A percentile compares a stretch with the other conserved stretches of the same genome.
phyloP scores from a whole-genome alignment of 2,113 vertebrate species.

The Rana temporaria region DNA sequence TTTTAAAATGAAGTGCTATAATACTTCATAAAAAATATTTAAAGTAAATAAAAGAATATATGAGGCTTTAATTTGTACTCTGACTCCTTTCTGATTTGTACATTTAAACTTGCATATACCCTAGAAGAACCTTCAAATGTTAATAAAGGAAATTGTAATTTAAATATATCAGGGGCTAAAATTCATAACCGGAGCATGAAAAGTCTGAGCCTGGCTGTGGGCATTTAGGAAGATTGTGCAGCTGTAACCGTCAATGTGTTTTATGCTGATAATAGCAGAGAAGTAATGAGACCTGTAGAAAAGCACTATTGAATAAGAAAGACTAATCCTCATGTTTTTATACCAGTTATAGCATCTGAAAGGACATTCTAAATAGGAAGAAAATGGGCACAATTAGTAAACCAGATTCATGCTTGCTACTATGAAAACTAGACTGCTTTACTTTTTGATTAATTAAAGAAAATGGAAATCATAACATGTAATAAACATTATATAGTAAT shows the following conservation, averaged over 20 bases:
- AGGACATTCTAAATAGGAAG: conserved; percentile 34
- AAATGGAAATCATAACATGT: neutral
- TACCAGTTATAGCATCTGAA: conserved; percentile 29
- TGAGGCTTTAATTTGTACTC: too few species aligned
- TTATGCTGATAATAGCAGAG: conserved; percentile 49
- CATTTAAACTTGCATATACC: neutral
- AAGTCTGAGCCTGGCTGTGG: conserved; percentile 6
- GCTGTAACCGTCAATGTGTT: conserved; percentile 50
- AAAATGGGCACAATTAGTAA: conserved; percentile 36
- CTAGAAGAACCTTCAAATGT: conserved; percentile 21
- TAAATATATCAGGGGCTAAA: conserved; percentile 37
- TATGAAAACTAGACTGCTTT: conserved; percentile 2
- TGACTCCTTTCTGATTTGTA: too few species aligned
- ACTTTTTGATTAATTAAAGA: neutral
- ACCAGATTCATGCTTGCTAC: neutral
- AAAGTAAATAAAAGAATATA: too few species aligned
- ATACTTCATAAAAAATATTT: too few species aligned
- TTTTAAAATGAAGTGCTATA: too few species aligned
- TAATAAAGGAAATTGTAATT: conserved; percentile 35
- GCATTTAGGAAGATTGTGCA: conserved; percentile 20
- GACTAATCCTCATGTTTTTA: conserved; percentile 34
- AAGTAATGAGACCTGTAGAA: conserved; percentile 45
- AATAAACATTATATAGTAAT: conserved; percentile 2
- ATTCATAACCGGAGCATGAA: conserved; percentile 32
- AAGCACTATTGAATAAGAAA: conserved; percentile 33